These are phyloP conservation scores for Machimus atricapillus DNA, from an alignment of 2,888 invertebrate species.

Conservation along the genomic window DNA sequence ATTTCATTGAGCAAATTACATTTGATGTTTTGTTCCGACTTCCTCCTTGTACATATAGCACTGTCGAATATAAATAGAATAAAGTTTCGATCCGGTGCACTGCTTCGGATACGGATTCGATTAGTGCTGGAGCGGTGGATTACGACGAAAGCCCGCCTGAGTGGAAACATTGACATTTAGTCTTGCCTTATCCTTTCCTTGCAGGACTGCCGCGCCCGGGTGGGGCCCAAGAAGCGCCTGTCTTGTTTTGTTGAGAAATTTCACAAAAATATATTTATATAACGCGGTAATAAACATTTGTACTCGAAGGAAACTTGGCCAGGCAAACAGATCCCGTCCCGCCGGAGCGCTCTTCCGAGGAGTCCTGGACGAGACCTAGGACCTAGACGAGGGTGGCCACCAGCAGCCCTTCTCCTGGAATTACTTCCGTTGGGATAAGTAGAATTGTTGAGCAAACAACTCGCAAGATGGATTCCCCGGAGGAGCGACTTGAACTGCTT, in stretches of 20 bases:
- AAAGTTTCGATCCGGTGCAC: background rate
- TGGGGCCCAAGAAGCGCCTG: background rate
- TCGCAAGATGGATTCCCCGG: background rate
- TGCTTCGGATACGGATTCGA: background rate
- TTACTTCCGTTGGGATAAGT: background rate
- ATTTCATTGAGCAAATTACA: background rate
- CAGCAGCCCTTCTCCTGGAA: background rate
- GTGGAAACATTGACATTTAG: background rate
- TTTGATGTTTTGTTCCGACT: background rate
- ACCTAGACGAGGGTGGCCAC: background rate
- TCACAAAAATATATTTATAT: background rate
- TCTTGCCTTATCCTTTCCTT: background rate
- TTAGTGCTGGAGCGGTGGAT: background rate
- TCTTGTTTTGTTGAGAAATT: background rate
- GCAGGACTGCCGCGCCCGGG: background rate
- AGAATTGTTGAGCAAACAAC: background rate
- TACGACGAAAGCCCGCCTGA: background rate
- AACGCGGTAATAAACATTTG: background rate
- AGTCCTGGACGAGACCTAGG: background rate
- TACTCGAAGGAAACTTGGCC: background rate
- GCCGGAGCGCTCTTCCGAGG: background rate
- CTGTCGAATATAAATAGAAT: background rate
- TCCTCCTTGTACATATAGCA: background rate
- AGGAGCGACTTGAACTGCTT: background rate
- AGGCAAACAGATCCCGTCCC: background rate